phyloP scores from a whole-genome alignment of 2,888 invertebrate species.

The Campoletis raptor region DNA sequence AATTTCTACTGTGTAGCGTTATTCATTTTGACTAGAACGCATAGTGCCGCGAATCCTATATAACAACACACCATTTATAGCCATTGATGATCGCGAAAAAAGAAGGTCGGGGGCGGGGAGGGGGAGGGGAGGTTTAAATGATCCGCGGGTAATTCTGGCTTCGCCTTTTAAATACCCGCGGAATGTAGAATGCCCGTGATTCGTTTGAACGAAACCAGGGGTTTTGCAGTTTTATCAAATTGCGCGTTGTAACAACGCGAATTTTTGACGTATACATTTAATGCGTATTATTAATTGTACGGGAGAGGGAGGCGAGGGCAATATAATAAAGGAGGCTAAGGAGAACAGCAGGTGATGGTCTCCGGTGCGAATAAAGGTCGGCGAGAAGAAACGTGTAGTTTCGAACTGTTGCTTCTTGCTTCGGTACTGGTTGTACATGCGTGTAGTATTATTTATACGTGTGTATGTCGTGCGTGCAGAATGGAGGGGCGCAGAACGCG shows the following conservation, averaged over 20 bases:
- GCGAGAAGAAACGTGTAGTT: constrained; percentile 1
- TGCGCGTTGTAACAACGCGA: background rate
- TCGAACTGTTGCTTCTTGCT: constrained; percentile 13
- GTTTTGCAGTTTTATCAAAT: background rate
- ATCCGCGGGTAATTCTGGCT: background rate
- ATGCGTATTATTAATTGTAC: background rate
- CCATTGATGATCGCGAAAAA: constrained; percentile 14
- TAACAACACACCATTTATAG: constrained; percentile 19
- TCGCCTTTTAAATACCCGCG: background rate
- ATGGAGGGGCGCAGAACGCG: constrained; percentile 7
- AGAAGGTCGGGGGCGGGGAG: background rate
- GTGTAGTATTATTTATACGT: constrained; percentile 5
- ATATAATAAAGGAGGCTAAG: background rate
- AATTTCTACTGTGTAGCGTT: constrained; percentile 26
- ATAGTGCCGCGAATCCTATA: constrained; percentile 13
- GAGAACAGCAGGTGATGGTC: constrained; percentile 16
- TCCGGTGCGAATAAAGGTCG: constrained; percentile 16
- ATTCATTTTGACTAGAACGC: constrained; percentile 8
- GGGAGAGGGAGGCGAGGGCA: background rate
- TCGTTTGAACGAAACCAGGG: background rate
- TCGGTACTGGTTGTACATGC: constrained; percentile 9
- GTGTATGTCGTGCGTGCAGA: constrained; percentile 16
- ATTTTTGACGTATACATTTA: background rate
- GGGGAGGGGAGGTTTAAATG: background rate
- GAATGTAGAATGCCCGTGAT: background rate